These are phyloP conservation scores for Elysia crispata DNA, from an alignment of 2,888 invertebrate genomes.

Conservation along the genomic window DNA sequence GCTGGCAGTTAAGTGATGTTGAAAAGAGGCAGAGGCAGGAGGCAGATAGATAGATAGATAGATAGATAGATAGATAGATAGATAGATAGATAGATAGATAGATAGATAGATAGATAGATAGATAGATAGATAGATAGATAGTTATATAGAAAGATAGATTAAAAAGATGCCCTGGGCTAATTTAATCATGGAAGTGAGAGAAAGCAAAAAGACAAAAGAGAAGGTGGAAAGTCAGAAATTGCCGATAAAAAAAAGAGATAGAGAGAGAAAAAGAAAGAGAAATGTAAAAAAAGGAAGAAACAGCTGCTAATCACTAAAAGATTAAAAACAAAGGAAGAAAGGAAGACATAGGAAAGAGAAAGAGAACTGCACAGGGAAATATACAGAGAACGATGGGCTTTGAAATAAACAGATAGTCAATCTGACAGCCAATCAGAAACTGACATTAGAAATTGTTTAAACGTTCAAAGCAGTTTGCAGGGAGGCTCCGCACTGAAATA, in stretches of 20 bases:
- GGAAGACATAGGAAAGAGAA: too few species aligned
- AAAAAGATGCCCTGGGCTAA: too few species aligned
- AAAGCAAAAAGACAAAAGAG: not conserved
- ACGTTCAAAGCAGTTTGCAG: too few species aligned
- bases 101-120: slow-evolving; percentile 6
- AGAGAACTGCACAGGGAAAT: too few species aligned
- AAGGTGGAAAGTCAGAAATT: not conserved
- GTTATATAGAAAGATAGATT: not conserved
- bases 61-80: not conserved
- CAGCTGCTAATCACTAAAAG: not conserved
- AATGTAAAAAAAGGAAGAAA: not conserved
- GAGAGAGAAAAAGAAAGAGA: slow-evolving; percentile 2
- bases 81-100: not conserved
- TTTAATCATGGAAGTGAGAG: too few species aligned
- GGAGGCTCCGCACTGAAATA: too few species aligned
- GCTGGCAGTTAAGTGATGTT: too few species aligned
- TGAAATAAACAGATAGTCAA: slow-evolving; percentile 1
- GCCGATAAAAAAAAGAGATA: not conserved
- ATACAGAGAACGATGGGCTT: not conserved
- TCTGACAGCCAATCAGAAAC: not conserved
- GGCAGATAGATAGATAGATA: too few species aligned
- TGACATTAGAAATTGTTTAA: not conserved
- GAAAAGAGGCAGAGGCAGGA: too few species aligned
- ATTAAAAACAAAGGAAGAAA: too few species aligned
- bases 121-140: not conserved